phyloP scores from a whole-genome alignment of 2,113 vertebrate genomes.

The Rutilus rutilus region DNA sequence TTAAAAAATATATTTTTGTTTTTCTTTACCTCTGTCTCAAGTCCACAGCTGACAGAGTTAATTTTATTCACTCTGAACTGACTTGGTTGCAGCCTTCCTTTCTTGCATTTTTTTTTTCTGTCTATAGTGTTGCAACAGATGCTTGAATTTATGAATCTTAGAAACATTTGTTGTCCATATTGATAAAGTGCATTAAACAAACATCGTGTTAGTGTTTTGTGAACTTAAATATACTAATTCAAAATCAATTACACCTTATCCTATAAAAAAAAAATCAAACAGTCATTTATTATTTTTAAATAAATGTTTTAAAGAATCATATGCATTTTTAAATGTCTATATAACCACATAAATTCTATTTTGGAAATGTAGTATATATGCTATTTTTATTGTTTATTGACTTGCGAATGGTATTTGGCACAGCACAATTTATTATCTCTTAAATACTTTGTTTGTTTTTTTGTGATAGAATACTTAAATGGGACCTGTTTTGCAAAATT shows the following conservation, averaged over 20 bases:
- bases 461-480: too few species aligned
- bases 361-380: too few species aligned
- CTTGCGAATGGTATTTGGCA: too few species aligned
- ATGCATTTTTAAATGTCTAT: too few species aligned
- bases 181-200: not conserved
- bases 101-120: not conserved
- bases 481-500: too few species aligned
- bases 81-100: not conserved
- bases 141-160: not conserved
- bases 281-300: too few species aligned
- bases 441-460: too few species aligned
- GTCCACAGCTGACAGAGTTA: conserved; percentile 13
- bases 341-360: too few species aligned
- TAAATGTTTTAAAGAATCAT: too few species aligned
- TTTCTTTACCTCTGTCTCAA: conserved; percentile 8
- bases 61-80: conserved; percentile 18
- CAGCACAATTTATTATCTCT: too few species aligned
- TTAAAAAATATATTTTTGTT: not conserved
- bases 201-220: not conserved
- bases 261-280: not conserved
- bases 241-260: not conserved
- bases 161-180: not conserved
- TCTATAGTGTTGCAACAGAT: conserved; percentile 22
- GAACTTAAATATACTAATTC: not conserved
- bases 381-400: too few species aligned